A percentile compares a stretch with the other conserved stretches of the same genome.
These are phyloP conservation scores for Phocides pigmalion DNA, from an alignment of 1,140 invertebrate species.

Conservation along the genomic window DNA sequence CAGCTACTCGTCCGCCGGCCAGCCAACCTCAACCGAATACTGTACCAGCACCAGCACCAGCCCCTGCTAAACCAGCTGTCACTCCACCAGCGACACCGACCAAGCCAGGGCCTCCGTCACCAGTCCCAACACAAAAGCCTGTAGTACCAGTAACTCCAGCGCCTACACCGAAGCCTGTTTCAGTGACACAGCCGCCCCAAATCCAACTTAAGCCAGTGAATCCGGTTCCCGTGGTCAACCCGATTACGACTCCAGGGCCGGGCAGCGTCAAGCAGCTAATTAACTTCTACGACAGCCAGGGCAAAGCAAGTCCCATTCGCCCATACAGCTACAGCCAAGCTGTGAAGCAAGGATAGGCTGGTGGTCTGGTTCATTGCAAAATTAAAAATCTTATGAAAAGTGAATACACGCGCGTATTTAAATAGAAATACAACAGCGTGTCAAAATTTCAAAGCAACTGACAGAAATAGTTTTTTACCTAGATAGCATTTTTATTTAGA, in stretches of 20 bases:
- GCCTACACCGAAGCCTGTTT: conserved; percentile 18
- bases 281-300: conserved; percentile 73
- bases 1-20: conserved; percentile 32
- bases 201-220: conserved; percentile 63
- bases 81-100: conserved; percentile 29
- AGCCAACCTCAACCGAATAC: conserved; percentile 29
- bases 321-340: conserved; percentile 74
- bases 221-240: conserved; percentile 51
- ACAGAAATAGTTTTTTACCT: too few relatives aligned
- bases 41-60: conserved; percentile 23
- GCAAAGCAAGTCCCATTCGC: conserved; percentile 68
- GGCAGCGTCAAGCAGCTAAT: conserved; percentile 72
- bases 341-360: conserved; percentile 68
- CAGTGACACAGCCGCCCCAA: conserved; percentile 38
- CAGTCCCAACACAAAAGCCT: conserved; percentile 11
- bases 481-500: too few relatives aligned
- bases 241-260: conserved; percentile 68
- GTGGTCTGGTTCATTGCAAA: too few relatives aligned
- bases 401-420: too few relatives aligned
- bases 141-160: conserved; percentile 11
- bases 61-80: conserved; percentile 8
- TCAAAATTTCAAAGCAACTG: too few relatives aligned
- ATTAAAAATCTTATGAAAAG: too few relatives aligned
- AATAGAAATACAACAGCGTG: too few relatives aligned
- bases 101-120: conserved; percentile 31